A percentile compares a stretch with the other conserved stretches of the same genome.
Conservation (phyloP, 2,888 invertebrate genomes). For the Dasypogon diadema region DNA sequence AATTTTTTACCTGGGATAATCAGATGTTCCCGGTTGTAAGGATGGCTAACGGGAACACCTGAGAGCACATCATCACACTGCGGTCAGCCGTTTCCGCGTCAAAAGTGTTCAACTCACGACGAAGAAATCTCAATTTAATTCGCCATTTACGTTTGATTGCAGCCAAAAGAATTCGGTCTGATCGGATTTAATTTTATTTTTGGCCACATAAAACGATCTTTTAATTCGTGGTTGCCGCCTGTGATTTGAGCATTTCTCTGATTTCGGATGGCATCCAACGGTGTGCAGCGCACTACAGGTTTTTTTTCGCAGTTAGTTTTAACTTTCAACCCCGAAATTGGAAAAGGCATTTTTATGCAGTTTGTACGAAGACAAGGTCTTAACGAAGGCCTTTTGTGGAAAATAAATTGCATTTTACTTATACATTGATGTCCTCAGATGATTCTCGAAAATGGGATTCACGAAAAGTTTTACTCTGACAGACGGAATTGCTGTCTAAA, state of each 20-base stretch:
- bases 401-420: not conserved
- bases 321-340: not conserved
- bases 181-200: conserved; percentile 15
- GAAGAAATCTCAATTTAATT: not conserved
- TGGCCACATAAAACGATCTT: conserved; percentile 12
- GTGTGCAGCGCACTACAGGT: not conserved
- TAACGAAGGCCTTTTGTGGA: not conserved
- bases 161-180: not conserved
- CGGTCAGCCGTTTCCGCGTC: conserved; percentile 2
- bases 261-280: not conserved
- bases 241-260: not conserved
- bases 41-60: conserved; percentile 29
- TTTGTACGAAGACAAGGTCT: not conserved
- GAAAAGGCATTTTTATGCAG: not conserved
- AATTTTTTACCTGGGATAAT: conserved; percentile 27
- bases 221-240: not conserved
- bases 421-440: no score
- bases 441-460: no score
- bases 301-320: not conserved
- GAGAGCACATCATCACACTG: conserved; percentile 29
- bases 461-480: no score
- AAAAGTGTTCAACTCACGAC: conserved; percentile 5
- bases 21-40: conserved; percentile 40
- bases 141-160: not conserved
- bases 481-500: no score